A percentile compares a stretch with the other conserved stretches of the same genome.
Evolutionary conservation across 2,113 vertebrate genomes (phyloP).

Genomic region (Oenanthe oenanthe): DNA sequence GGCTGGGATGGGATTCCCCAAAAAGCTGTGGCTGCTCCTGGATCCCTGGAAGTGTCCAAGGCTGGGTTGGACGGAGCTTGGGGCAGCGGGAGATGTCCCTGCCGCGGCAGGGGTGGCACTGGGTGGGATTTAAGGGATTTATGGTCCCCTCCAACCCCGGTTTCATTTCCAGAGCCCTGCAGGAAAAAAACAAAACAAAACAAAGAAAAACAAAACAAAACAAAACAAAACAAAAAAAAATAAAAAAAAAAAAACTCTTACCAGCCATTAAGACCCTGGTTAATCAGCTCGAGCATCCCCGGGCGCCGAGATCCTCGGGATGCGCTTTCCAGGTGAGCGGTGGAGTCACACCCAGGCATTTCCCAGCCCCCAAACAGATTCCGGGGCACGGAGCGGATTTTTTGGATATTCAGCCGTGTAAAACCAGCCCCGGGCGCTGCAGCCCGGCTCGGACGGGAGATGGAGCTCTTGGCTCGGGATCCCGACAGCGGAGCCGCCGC

Average conservation of each 20-base stretch:
- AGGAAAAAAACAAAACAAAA: neutral
- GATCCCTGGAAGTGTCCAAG: too few species aligned
- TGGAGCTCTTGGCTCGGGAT: neutral
- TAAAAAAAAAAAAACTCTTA: too few species aligned
- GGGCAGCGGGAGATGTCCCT: too few species aligned
- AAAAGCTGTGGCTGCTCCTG: too few species aligned
- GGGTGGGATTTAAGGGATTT: neutral
- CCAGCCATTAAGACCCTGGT: accelerated
- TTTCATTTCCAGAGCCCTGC: neutral
- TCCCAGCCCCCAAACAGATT: accelerated
- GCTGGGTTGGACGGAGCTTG: too few species aligned
- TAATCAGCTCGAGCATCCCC: neutral
- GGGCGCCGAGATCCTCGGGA: neutral
- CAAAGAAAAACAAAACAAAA: too few species aligned
- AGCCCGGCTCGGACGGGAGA: neutral
- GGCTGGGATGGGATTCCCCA: too few species aligned
- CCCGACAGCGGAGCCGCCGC: accelerated
- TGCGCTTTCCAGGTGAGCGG: accelerated
- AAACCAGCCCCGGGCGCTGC: neutral
- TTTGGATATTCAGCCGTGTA: accelerated
- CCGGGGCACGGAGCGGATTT: accelerated
- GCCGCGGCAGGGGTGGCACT: too few species aligned
- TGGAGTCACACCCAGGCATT: accelerated
- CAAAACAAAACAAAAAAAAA: too few species aligned
- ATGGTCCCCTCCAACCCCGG: too few species aligned